Conservation (phyloP, 2,797 vertebrate genomes). For the Malacoraja senta region DNA sequence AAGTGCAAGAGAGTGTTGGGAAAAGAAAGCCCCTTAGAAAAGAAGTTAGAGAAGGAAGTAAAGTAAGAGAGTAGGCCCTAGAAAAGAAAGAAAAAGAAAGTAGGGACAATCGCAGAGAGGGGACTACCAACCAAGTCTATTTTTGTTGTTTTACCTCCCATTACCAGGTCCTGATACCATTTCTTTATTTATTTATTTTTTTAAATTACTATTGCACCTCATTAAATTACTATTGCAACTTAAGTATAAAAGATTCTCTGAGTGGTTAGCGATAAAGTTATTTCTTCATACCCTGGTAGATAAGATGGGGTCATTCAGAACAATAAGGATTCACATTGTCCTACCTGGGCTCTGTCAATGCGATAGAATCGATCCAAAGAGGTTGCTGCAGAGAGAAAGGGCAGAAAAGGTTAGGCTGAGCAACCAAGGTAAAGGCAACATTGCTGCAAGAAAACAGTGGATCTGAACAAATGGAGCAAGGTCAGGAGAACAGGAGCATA, state of each 20-base stretch:
- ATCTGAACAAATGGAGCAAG: not conserved
- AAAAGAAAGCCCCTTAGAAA: too few relatives aligned
- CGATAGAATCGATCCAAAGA: constrained; percentile 94
- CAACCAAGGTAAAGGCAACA: not conserved
- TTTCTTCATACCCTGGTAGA: not conserved
- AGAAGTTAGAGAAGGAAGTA: too few relatives aligned
- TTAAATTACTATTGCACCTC: too few relatives aligned
- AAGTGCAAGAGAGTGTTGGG: too few relatives aligned
- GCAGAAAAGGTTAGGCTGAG: not conserved
- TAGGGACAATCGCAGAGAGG: too few relatives aligned
- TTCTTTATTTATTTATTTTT: too few relatives aligned
- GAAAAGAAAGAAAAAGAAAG: too few relatives aligned
- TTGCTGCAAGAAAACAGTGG: not conserved
- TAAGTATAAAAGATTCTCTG: not conserved
- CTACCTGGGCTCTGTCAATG: constrained; percentile 97
- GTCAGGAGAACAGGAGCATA: not conserved
- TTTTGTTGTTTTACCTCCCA: too few relatives aligned
- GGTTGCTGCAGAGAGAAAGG: constrained; percentile 66
- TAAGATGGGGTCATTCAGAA: not conserved
- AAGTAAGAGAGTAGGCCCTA: too few relatives aligned
- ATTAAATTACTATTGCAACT: too few relatives aligned
- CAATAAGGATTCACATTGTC: constrained; percentile 34
- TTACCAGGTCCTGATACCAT: too few relatives aligned
- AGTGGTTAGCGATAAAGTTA: not conserved
- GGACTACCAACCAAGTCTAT: too few relatives aligned